Evolutionary conservation across 2,888 invertebrate species (phyloP), one percentile per base, ranked within the genome.

Genomic region (Salpingus planirostris): DNA sequence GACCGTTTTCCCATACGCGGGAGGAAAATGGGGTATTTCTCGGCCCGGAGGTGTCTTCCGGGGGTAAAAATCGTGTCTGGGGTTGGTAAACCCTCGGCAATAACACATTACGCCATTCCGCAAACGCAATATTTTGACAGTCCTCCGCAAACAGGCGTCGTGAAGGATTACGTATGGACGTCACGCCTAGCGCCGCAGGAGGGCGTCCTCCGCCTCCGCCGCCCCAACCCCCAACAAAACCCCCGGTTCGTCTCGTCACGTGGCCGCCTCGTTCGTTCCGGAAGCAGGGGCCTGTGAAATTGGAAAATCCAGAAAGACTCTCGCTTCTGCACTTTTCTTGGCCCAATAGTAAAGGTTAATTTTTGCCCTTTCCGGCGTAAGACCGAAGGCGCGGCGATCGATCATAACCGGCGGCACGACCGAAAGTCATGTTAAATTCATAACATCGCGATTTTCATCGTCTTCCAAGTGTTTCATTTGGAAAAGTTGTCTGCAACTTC

Each of bases 201-300:
- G 28, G 26, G 40, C 22, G 31, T 30, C 22, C 15, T 21, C 15
- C 11, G 23, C 13, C 27, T 35, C 25, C 30, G 13, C 21, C 32
- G 27, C 36, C 33, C 13, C 34, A 21, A 24, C 25, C 27, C 37
- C n/a, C n/a, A n/a, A n/a, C n/a, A n/a, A 11, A 11, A 15, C 27
- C 13, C 38, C 26, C 34, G 31, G 29, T 27, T 37, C 8, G 40
- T 36, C 44, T 54, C 49, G 55, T 55, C 57, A 55, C 57, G 55
- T 54, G 56, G 54, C 51, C 43, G 46, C 44, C 46, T 52, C 52
- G 50, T 52, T 57, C 54, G 58, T 58, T 59, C 55, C 62, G 53
- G 54, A 57, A 43, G 51, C 58, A 61, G 51, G 58, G 56, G 54
- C 50, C 59, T 63, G 65, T 64, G 64, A 64, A 64, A 64, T 65